These are phyloP conservation scores for Charina bottae DNA, from an alignment of 2,113 vertebrate genomes.

Conservation along the genomic window DNA sequence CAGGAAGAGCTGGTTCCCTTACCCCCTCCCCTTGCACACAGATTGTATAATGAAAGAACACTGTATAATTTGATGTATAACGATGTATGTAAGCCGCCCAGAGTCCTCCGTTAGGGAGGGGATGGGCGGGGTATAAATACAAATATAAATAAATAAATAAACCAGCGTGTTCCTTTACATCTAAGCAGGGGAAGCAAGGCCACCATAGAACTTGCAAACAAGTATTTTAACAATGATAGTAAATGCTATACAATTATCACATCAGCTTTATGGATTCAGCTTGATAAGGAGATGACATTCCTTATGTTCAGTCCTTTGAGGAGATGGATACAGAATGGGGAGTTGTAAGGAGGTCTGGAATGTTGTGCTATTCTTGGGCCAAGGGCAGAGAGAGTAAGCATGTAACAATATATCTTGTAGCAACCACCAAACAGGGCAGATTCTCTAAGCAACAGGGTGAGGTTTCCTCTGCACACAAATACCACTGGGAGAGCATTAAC, in stretches of 20 bases:
- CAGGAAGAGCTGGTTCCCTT: no score
- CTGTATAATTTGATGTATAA: no score
- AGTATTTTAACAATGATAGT: background rate
- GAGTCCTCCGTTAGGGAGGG: no score
- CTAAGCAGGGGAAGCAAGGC: background rate
- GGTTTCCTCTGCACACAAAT: conserved; percentile 45
- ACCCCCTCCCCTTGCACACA: no score
- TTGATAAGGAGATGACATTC: background rate
- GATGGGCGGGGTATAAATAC: no score
- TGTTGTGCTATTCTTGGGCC: conserved; percentile 29
- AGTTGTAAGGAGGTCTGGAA: background rate
- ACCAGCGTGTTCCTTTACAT: rapidly evolving
- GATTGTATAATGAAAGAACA: no score
- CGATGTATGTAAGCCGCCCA: no score
- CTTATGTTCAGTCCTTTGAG: background rate
- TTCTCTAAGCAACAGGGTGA: conserved; percentile 42
- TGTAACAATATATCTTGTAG: conserved; percentile 62
- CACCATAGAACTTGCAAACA: background rate
- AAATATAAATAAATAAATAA: no score
- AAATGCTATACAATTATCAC: background rate
- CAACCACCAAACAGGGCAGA: conserved; percentile 41
- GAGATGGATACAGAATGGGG: background rate
- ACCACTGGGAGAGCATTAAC: conserved; percentile 38
- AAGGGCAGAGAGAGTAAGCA: conserved; percentile 48
- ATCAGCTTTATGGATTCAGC: background rate